Base-by-base conservation (phyloP, 2,113 vertebrate species). In the Cebus imitator region DNA sequence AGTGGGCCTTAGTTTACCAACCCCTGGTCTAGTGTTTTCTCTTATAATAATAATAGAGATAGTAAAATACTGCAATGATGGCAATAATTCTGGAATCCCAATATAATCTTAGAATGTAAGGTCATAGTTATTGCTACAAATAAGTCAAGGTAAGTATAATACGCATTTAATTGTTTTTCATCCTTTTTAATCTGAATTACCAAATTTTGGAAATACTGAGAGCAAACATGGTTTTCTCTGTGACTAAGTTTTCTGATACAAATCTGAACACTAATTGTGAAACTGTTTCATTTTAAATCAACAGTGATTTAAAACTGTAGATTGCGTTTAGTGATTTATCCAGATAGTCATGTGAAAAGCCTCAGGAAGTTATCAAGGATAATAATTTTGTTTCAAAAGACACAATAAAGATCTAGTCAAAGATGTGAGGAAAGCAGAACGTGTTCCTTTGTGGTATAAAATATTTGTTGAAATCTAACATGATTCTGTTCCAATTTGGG, bases 171-270 rank as follows among this genome's bases (percentile, higher is more conserved):
- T 20, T 93, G 37, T 76, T 91, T 87, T 32, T 18, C 13, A 9
- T 57, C 70, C 13, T 91, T 75, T 85, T 75, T 68, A 95, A 97
- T 96, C 82, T 95, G 98, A 98, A 98, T 98, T 98, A 98, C 98
- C 98, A 99, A 98, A 98, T 99, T 98, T 98, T 98, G 95, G 98
- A 98, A 97, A 98, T 97, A 83, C 1, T 3, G 43, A 73, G 97
- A 68, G 89, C 72, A 75, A 96, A 78, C 52, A 95, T 84, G 94
- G 48, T 85, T 97, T 95, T 97, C 96, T 97, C 97, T 95, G 96
- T 96, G 98, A 98, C 98, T 98, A 99, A 98, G 96, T 98, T 98
- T 98, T 99, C 98, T 92, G 92, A 98, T 97, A 92, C 68, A 98
- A 87, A 97, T 95, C 98, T 98, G 98, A 98, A 98, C 98, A 97